A percentile compares a stretch with the other conserved stretches of the same genome.
phyloP scores from a whole-genome alignment of 2,888 invertebrate genomes.

The Trimorus sp. region DNA sequence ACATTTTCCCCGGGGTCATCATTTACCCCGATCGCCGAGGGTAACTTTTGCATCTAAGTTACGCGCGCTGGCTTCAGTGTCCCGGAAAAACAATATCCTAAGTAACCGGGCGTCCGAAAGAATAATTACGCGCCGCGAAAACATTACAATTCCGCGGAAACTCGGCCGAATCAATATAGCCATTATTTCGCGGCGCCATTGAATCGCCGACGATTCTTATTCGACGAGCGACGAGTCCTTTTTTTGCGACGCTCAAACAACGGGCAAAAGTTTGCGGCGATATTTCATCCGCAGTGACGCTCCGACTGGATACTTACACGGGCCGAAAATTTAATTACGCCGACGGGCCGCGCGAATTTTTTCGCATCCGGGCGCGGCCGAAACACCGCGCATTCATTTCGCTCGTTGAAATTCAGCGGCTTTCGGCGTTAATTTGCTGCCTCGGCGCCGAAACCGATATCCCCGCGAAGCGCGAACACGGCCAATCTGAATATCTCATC shows the following conservation, averaged over 20 bases:
- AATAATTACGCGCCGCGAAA: not conserved
- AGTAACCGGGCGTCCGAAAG: slow-evolving; percentile 16
- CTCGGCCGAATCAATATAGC: slow-evolving; percentile 1
- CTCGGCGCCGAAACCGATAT: slow-evolving; percentile 56
- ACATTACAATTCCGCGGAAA: not conserved
- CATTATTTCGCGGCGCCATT: slow-evolving; percentile 11
- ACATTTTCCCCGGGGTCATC: too few relatives aligned
- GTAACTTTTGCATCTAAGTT: too few relatives aligned
- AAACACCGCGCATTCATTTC: slow-evolving; percentile 47
- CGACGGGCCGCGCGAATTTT: slow-evolving; percentile 21
- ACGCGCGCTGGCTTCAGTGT: too few relatives aligned
- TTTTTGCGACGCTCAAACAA: slow-evolving; percentile 19
- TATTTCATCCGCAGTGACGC: slow-evolving; percentile 44
- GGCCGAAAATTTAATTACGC: slow-evolving; percentile 39
- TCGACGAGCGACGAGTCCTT: not conserved
- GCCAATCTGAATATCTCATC: slow-evolving; percentile 56
- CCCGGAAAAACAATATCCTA: not conserved
- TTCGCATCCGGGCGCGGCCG: slow-evolving; percentile 21
- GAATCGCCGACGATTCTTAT: slow-evolving; percentile 8
- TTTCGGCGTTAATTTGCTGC: slow-evolving; percentile 44
- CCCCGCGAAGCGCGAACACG: slow-evolving; percentile 38
- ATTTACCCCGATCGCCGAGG: too few relatives aligned
- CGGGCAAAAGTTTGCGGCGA: slow-evolving; percentile 25
- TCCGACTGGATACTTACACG: slow-evolving; percentile 34
- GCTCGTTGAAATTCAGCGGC: slow-evolving; percentile 57